These are phyloP conservation scores for Calyptomena viridis DNA, from an alignment of 2,113 vertebrate species.

Conservation along the genomic window DNA sequence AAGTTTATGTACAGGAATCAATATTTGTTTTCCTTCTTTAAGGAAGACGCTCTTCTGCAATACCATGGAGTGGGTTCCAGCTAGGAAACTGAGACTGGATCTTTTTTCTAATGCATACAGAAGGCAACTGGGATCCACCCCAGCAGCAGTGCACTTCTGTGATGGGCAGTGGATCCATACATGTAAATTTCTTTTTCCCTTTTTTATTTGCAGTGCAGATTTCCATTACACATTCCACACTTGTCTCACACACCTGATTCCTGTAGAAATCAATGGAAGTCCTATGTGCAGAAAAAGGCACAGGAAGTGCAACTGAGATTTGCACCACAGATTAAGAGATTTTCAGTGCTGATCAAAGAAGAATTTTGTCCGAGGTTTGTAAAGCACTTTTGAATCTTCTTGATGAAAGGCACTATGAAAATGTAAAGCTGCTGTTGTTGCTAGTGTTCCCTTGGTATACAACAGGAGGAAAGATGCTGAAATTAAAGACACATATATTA, in stretches of 20 bases:
- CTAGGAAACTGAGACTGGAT: background rate
- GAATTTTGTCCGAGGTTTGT: conserved; percentile 54
- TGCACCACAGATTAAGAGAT: conserved; percentile 54
- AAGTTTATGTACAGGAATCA: background rate
- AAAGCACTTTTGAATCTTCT: conserved; percentile 43
- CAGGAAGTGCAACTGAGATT: conserved; percentile 33
- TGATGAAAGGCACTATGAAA: conserved; percentile 49
- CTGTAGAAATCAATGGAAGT: conserved; percentile 20
- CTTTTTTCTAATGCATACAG: background rate
- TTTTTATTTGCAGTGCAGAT: conserved; percentile 43
- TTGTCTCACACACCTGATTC: background rate
- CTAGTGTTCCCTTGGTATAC: conserved; percentile 30
- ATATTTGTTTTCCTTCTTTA: background rate
- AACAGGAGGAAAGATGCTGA: conserved; percentile 30
- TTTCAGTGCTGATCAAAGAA: conserved; percentile 52
- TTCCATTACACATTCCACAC: conserved; percentile 29
- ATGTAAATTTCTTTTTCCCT: background rate
- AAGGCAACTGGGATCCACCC: background rate
- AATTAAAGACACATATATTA: conserved; percentile 57
- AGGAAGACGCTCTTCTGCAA: background rate
- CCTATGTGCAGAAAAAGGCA: conserved; percentile 9
- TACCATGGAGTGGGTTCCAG: background rate
- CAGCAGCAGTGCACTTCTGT: background rate
- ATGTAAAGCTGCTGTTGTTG: conserved; percentile 56
- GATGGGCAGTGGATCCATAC: background rate